Evolutionary conservation across 2,113 vertebrate genomes (phyloP).

Genomic region (Osmerus eperlanus): DNA sequence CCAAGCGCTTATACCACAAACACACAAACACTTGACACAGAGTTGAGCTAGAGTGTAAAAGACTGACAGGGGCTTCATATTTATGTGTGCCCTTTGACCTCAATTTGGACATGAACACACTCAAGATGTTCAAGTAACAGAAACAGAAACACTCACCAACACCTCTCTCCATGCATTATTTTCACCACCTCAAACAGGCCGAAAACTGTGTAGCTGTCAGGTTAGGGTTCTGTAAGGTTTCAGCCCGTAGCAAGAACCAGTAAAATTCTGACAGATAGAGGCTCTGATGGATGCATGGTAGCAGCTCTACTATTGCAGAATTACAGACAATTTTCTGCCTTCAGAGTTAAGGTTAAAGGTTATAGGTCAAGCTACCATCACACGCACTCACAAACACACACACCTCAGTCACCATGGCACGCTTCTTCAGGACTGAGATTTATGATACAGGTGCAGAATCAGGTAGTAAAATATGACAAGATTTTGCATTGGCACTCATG

Average conservation of each 20-base stretch:
- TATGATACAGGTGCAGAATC: not conserved
- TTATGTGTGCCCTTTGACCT: not conserved
- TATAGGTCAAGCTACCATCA: conserved; percentile 29
- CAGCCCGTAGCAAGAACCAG: conserved; percentile 1
- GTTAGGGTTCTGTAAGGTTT: not conserved
- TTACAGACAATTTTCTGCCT: conserved; percentile 35
- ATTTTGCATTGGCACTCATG: not conserved
- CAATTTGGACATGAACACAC: not conserved
- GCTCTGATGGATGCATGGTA: not conserved
- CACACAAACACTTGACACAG: not conserved
- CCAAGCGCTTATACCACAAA: not conserved
- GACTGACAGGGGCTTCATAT: not conserved
- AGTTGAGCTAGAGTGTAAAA: not conserved
- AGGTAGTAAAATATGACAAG: conserved; percentile 9
- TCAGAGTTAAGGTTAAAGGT: conserved; percentile 35
- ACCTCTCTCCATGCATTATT: not conserved
- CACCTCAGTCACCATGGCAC: not conserved
- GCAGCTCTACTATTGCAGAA: too few relatives aligned
- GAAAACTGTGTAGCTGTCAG: conserved; percentile 8
- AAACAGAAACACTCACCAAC: not conserved
- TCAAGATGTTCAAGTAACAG: not conserved
- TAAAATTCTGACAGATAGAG: not conserved
- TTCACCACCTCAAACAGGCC: not conserved
- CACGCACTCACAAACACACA: conserved; percentile 16
- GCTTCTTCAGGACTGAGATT: conserved; percentile 2